A percentile compares a stretch with the other conserved stretches of the same genome.
These are phyloP conservation scores for Pseudopleuronectes americanus DNA, from an alignment of 2,797 vertebrate genomes.

Conservation along the genomic window DNA sequence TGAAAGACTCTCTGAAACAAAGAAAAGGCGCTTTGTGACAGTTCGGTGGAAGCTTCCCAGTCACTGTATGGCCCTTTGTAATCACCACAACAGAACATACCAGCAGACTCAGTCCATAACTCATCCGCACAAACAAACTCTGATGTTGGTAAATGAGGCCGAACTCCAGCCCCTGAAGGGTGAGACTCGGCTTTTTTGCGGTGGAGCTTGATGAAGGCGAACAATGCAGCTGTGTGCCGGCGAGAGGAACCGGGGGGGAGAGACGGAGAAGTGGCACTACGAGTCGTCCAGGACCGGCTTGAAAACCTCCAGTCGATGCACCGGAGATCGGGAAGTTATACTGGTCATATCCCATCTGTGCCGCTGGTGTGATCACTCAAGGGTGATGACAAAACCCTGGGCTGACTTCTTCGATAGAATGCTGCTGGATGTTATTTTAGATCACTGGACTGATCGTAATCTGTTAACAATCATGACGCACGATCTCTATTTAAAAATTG, in stretches of 20 bases:
- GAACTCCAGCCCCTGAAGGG: constrained; percentile 69
- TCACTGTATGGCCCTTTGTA: constrained; percentile 75
- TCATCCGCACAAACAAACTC: constrained; percentile 84
- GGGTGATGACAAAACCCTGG: constrained; percentile 22
- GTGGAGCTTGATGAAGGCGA: constrained; percentile 71
- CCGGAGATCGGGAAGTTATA: constrained; percentile 20
- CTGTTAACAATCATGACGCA: constrained; percentile 1
- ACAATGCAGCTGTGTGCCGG: constrained; percentile 70
- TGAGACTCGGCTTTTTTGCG: constrained; percentile 74
- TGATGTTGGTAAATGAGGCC: constrained; percentile 83
- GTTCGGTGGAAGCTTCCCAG: constrained; percentile 65
- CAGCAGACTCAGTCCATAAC: constrained; percentile 81
- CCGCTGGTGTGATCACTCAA: constrained; percentile 9
- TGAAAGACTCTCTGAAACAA: constrained; percentile 71
- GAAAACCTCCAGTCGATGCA: constrained; percentile 17
- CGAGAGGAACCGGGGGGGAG: constrained; percentile 41
- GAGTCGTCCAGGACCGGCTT: background rate
- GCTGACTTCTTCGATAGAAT: constrained; percentile 4
- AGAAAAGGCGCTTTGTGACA: constrained; percentile 71
- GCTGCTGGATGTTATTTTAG: constrained; percentile 26
- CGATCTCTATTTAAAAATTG: background rate
- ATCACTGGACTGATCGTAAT: constrained; percentile 13
- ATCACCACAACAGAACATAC: constrained; percentile 82
- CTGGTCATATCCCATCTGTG: constrained; percentile 24
- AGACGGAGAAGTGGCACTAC: constrained; percentile 30